These are phyloP conservation scores for Dreissena polymorpha DNA, from an alignment of 1,140 invertebrate species.

Conservation along the genomic window DNA sequence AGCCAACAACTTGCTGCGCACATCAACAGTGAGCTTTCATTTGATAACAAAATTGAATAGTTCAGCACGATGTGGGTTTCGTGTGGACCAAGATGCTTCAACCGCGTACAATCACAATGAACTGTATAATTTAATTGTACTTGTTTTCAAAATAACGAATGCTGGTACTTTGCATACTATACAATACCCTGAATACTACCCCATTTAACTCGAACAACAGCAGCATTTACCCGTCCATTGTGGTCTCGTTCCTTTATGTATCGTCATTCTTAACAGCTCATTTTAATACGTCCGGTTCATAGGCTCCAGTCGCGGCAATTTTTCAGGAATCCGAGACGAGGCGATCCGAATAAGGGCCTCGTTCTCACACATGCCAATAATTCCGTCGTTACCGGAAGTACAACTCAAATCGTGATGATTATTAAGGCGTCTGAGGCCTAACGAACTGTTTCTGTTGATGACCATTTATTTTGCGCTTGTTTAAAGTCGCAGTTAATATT, in stretches of 20 bases:
- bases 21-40: conserved; percentile 19
- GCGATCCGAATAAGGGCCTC: too few species aligned
- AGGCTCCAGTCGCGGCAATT: too few species aligned
- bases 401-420: too few species aligned
- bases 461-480: too few species aligned
- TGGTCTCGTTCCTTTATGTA: not conserved
- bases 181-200: not conserved
- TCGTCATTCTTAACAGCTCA: too few species aligned
- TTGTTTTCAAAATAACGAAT: not conserved
- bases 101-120: not conserved
- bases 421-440: too few species aligned
- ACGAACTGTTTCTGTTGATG: too few species aligned
- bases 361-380: too few species aligned
- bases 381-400: too few species aligned
- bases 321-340: too few species aligned
- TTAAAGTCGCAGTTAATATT: not conserved
- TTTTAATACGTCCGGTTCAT: too few species aligned
- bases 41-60: not conserved
- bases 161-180: too few species aligned
- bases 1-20: conserved; percentile 2
- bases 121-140: not conserved
- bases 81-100: not conserved
- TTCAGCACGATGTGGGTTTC: not conserved
- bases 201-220: not conserved
- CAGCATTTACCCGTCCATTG: not conserved